These are phyloP conservation scores for Psylliodes chrysocephalus DNA, from an alignment of 2,888 invertebrate species.

Conservation along the genomic window DNA sequence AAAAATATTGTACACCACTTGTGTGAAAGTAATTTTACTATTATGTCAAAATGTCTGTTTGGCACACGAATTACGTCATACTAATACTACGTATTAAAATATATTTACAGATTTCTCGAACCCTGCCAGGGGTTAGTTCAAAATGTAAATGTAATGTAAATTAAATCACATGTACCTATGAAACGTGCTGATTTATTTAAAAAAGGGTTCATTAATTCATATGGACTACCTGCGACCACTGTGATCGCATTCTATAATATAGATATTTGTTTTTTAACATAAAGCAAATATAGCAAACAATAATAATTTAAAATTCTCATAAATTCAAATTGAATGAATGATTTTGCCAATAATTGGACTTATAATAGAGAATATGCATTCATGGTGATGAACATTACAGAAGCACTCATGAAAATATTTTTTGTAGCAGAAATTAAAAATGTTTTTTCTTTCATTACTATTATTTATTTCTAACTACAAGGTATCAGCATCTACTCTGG, in stretches of 20 bases:
- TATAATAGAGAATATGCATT: constrained; percentile 30
- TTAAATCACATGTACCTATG: constrained; percentile 5
- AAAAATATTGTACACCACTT: too few relatives aligned
- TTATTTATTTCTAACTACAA: too few relatives aligned
- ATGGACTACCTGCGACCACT: constrained; percentile 13
- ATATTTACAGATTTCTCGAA: too few relatives aligned
- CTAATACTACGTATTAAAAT: too few relatives aligned
- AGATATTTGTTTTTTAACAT: constrained; percentile 35
- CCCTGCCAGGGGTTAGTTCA: constrained; percentile 1
- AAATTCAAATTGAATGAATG: constrained; percentile 35
- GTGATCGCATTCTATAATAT: constrained; percentile 16
- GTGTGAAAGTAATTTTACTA: too few relatives aligned
- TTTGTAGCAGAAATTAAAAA: too few relatives aligned
- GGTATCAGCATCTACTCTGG: too few relatives aligned
- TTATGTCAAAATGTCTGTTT: too few relatives aligned
- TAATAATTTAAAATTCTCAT: constrained; percentile 33
- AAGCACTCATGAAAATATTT: too few relatives aligned
- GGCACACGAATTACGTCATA: too few relatives aligned
- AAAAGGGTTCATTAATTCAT: constrained; percentile 30
- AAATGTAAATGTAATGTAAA: constrained; percentile 21
- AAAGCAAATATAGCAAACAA: constrained; percentile 21
- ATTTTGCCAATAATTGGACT: constrained; percentile 31
- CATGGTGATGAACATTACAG: constrained; percentile 19
- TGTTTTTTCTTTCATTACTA: too few relatives aligned
- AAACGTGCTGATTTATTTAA: constrained; percentile 28